A percentile compares a stretch with the other conserved stretches of the same genome.
These are phyloP conservation scores for Anolis apletophallus DNA, from an alignment of 2,797 vertebrate genomes.

Conservation along the genomic window DNA sequence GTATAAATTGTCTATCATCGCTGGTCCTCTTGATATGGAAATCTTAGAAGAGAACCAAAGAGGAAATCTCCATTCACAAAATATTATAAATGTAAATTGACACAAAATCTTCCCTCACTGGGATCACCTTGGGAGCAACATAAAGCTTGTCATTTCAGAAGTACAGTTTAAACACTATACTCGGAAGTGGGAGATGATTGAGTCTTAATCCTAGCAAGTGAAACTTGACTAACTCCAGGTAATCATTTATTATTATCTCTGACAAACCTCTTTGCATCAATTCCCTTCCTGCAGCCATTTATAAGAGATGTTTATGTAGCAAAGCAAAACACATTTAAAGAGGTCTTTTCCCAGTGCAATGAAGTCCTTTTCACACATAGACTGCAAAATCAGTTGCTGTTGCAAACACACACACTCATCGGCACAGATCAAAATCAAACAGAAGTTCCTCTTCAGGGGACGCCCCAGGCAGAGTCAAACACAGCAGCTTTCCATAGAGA, in stretches of 20 bases:
- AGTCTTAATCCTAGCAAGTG: constrained; percentile 55
- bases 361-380: constrained; percentile 49
- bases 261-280: constrained; percentile 52
- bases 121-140: constrained; percentile 61
- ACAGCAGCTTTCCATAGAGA: constrained; percentile 45
- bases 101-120: constrained; percentile 55
- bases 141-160: constrained; percentile 64
- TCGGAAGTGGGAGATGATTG: constrained; percentile 56
- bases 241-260: constrained; percentile 63
- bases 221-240: constrained; percentile 59
- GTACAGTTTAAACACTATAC: constrained; percentile 44
- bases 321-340: constrained; percentile 63
- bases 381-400: constrained; percentile 49
- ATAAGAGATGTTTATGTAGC: constrained; percentile 54
- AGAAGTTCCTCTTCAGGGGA: constrained; percentile 54
- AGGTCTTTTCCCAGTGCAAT: constrained; percentile 62
- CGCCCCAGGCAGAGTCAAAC: constrained; percentile 44
- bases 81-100: constrained; percentile 49
- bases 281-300: constrained; percentile 63
- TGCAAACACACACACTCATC: constrained; percentile 58
- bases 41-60: not conserved
- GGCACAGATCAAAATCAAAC: constrained; percentile 66
- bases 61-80: constrained; percentile 37
- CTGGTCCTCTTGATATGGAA: not conserved
- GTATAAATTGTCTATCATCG: not conserved